These are phyloP conservation scores for Drosophila ironensis DNA, from an alignment of 1,140 invertebrate species.

Conservation along the genomic window DNA sequence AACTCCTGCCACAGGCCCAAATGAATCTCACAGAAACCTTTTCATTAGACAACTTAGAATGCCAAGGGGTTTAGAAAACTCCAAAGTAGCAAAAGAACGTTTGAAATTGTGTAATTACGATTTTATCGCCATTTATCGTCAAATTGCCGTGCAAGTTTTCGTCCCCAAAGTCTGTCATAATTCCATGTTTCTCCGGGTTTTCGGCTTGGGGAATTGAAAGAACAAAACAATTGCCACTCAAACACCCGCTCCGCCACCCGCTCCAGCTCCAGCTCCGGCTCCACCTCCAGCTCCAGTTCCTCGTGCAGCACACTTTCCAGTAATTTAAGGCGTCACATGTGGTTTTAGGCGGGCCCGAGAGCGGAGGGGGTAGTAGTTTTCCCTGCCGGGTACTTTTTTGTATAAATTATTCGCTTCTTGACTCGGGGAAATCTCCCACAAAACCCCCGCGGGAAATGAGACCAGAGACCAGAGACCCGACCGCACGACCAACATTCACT, in stretches of 20 bases:
- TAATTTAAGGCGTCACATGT: slow-evolving; percentile 52
- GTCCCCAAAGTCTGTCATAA: neutral
- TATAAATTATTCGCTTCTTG: slow-evolving; percentile 51
- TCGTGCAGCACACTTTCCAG: neutral
- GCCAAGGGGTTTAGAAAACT: no score
- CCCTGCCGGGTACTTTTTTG: slow-evolving; percentile 1
- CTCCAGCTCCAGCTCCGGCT: neutral
- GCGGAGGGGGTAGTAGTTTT: neutral
- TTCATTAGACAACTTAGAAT: no score
- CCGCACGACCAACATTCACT: neutral
- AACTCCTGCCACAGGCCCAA: no score
- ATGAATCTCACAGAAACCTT: no score
- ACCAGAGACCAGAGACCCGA: no score
- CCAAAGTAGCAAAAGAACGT: no score
- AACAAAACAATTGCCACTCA: slow-evolving; percentile 13
- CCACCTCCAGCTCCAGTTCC: neutral
- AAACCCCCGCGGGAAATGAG: slow-evolving; percentile 21
- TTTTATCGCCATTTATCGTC: no score
- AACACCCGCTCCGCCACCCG: neutral
- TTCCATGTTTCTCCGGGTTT: slow-evolving; percentile 1
- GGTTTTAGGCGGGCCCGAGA: slow-evolving; percentile 7
- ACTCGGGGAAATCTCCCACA: slow-evolving; percentile 29
- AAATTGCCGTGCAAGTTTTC: no score
- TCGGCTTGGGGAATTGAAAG: slow-evolving; percentile 7
- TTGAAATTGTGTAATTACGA: no score